Conservation (phyloP, 2,888 invertebrate genomes). For the Pecten maximus region DNA sequence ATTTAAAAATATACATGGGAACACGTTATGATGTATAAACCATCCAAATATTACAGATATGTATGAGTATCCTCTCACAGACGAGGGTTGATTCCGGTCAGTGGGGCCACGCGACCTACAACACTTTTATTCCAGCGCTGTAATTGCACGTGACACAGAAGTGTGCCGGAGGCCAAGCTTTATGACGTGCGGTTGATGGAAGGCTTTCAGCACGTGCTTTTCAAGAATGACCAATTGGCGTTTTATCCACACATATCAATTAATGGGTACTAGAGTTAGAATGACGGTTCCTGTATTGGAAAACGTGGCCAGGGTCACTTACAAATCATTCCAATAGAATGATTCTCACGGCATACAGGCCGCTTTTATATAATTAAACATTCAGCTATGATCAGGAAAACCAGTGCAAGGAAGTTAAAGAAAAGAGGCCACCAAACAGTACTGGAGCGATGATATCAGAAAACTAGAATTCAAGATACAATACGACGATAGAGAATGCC, state of each 20-base stretch:
- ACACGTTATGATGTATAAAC: too few relatives aligned
- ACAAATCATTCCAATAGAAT: not conserved
- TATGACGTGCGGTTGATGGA: not conserved
- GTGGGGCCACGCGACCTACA: not conserved
- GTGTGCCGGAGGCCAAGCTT: not conserved
- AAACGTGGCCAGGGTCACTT: not conserved
- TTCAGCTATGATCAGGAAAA: too few relatives aligned
- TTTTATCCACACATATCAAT: not conserved
- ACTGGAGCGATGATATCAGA: too few relatives aligned
- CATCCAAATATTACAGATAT: too few relatives aligned
- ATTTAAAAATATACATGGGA: too few relatives aligned
- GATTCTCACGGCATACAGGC: not conserved
- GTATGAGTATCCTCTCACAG: too few relatives aligned
- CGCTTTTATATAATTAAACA: not conserved
- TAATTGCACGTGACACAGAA: not conserved
- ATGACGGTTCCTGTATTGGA: not conserved
- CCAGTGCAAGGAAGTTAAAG: too few relatives aligned
- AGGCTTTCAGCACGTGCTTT: constrained; percentile 17
- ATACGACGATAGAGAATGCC: too few relatives aligned
- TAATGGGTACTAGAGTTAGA: not conserved
- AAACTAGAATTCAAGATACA: too few relatives aligned
- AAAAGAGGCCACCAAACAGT: too few relatives aligned
- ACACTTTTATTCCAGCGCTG: not conserved
- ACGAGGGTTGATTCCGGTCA: not conserved
- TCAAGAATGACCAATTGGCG: not conserved